phyloP scores from a whole-genome alignment of 2,113 vertebrate species.

The Ardeotis arabs region DNA sequence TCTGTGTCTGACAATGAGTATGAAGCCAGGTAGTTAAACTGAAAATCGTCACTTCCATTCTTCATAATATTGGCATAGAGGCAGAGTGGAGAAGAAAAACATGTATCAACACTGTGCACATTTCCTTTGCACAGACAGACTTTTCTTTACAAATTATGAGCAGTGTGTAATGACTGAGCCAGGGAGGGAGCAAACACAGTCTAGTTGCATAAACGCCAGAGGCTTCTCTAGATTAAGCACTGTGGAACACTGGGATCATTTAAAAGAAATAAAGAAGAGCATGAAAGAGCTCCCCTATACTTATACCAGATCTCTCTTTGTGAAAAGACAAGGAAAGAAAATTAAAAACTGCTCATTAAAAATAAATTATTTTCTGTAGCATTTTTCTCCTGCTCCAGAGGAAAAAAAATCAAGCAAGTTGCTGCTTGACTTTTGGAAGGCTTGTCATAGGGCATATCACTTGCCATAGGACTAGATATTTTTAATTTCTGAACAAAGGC shows the following conservation, averaged over 20 bases:
- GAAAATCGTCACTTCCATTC: background rate
- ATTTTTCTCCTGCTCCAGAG: background rate
- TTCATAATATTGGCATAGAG: background rate
- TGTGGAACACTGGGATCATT: background rate
- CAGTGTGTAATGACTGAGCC: background rate
- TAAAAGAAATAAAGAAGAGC: background rate
- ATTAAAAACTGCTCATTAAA: background rate
- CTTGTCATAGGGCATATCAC: background rate
- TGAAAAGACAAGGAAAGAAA: background rate
- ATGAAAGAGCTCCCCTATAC: background rate
- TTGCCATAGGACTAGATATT: background rate
- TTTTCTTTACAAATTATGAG: background rate
- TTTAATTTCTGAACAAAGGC: background rate
- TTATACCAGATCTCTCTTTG: background rate
- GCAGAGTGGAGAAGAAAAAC: background rate
- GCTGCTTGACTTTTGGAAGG: background rate
- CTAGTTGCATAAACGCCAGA: background rate
- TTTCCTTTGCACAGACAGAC: background rate
- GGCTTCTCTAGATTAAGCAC: background rate
- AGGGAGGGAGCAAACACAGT: background rate
- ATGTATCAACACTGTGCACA: background rate
- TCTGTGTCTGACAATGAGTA: background rate
- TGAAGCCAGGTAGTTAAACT: background rate
- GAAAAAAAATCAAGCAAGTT: background rate
- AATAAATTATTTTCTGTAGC: background rate